Conservation (phyloP, 1,140 invertebrate genomes). For the Diabrotica virgifera region DNA sequence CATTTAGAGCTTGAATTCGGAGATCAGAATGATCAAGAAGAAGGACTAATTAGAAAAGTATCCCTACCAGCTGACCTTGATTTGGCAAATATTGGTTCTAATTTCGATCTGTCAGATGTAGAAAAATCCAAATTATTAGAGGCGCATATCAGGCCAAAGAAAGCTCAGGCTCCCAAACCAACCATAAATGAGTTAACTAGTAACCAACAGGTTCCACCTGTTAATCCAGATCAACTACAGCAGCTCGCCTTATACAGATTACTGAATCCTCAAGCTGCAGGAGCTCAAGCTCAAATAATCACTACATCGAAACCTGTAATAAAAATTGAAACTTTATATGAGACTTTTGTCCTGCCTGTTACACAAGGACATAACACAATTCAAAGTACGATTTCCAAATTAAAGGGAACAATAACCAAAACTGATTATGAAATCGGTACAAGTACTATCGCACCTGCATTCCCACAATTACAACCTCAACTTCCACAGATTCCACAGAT, state of each 20-base stretch:
- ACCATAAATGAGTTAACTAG: slow-evolving; percentile 37
- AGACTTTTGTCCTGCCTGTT: slow-evolving; percentile 76
- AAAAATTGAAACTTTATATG: slow-evolving; percentile 73
- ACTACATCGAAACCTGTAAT: slow-evolving; percentile 74
- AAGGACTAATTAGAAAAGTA: slow-evolving; percentile 58
- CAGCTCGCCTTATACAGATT: slow-evolving; percentile 69
- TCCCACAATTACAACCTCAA: slow-evolving; percentile 38
- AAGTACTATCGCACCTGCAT: slow-evolving; percentile 61
- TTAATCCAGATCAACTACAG: slow-evolving; percentile 71
- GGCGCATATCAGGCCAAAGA: slow-evolving; percentile 57
- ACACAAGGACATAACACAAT: slow-evolving; percentile 70
- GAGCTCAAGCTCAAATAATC: slow-evolving; percentile 64
- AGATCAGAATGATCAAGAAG: slow-evolving; percentile 73
- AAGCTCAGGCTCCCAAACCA: slow-evolving; percentile 56
- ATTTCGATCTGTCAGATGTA: slow-evolving; percentile 67
- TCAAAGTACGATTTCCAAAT: slow-evolving; percentile 68
- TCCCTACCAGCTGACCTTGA: slow-evolving; percentile 58
- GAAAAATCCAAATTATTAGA: slow-evolving; percentile 59
- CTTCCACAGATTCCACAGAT: slow-evolving; percentile 42
- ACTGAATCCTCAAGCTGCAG: slow-evolving; percentile 63
- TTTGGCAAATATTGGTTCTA: slow-evolving; percentile 63
- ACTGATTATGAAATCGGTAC: slow-evolving; percentile 73
- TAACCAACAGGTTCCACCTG: slow-evolving; percentile 40
- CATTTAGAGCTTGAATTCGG: slow-evolving; percentile 81
- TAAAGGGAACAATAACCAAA: slow-evolving; percentile 64